Percentiles rank a stretch among this genome's conserved stretches.
Conservation (phyloP, 2,113 vertebrate genomes). For the Isichthys henryi region DNA sequence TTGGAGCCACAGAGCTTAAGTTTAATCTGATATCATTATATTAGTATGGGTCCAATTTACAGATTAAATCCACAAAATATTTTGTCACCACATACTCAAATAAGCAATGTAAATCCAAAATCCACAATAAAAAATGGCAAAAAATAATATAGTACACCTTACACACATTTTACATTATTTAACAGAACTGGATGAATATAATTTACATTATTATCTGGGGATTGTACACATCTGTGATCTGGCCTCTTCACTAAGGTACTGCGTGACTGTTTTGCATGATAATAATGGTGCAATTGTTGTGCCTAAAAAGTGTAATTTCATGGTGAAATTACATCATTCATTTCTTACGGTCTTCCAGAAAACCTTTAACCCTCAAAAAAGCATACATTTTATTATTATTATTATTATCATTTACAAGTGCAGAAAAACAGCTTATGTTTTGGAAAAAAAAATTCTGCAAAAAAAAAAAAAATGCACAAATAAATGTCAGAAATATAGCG, state of each 20-base stretch:
- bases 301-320: background rate
- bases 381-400: background rate
- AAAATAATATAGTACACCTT: background rate
- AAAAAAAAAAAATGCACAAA: background rate
- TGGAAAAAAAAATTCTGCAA: background rate
- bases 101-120: background rate
- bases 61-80: slow-evolving; percentile 3
- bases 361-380: background rate
- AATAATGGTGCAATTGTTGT: background rate
- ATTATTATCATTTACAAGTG: background rate
- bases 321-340: background rate
- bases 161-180: background rate
- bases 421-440: background rate
- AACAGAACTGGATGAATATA: background rate
- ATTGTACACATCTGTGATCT: background rate
- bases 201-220: background rate
- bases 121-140: background rate
- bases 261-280: background rate
- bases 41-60: background rate
- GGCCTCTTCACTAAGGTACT: background rate
- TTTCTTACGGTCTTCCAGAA: background rate
- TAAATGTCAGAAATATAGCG: background rate
- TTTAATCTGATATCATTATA: background rate
- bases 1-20: background rate
- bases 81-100: background rate